Evolutionary conservation across 2,888 invertebrate species (phyloP).

Genomic region (Globia sparganii): DNA sequence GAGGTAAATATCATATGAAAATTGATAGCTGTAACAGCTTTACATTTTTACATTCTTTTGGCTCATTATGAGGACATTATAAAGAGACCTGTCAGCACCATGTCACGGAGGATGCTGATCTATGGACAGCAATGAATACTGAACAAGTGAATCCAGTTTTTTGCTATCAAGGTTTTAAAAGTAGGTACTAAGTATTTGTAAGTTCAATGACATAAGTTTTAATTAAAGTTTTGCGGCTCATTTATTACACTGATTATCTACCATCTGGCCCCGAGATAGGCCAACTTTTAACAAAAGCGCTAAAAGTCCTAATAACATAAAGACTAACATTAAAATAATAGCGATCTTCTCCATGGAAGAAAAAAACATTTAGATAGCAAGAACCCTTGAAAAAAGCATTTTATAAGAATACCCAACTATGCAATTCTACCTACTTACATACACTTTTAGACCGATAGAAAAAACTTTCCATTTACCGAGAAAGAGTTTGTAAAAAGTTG

Average conservation of each 20-base stretch:
- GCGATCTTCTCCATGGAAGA: background rate
- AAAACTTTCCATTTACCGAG: background rate
- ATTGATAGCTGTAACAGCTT: too few species aligned
- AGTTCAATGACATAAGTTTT: background rate
- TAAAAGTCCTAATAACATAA: slow-evolving; percentile 22
- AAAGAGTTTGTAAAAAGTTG: background rate
- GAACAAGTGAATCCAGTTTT: background rate
- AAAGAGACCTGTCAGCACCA: background rate
- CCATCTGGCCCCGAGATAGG: background rate
- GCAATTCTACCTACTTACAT: background rate
- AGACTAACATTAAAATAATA: slow-evolving; percentile 15
- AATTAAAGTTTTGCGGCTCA: background rate
- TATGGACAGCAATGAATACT: background rate
- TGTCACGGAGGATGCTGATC: too few species aligned
- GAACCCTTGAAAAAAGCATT: background rate
- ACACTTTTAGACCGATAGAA: background rate
- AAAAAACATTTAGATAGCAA: too few species aligned
- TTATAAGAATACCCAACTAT: background rate
- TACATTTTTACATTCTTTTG: background rate
- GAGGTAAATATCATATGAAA: background rate
- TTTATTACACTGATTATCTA: slow-evolving; percentile 14
- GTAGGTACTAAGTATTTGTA: too few species aligned
- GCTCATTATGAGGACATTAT: background rate
- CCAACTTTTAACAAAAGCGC: background rate
- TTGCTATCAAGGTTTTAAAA: background rate